Base-by-base conservation (phyloP, 2,797 vertebrate species). In the Oreochromis grahami region DNA sequence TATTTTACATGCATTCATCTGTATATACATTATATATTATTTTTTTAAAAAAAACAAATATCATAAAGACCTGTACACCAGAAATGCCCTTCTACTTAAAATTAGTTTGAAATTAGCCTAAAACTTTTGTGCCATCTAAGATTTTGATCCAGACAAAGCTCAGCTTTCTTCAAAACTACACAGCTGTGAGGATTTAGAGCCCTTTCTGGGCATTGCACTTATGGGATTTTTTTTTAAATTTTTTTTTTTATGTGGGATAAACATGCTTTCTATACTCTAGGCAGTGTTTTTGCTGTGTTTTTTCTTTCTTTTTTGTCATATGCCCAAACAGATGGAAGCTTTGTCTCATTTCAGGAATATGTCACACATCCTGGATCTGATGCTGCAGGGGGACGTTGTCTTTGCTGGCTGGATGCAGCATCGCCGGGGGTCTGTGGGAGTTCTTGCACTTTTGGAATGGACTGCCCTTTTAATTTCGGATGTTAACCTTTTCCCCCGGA, bases 41-140 rank as follows among this genome's bases (percentile, higher is more conserved):
- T 24, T 24, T 24, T 24, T 24, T 24, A 24, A 24, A 24, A 87
- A n/a, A n/a, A 81, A 84, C 77, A 68, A 15, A 81, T 90, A 93
- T 93, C 84, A 89, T 94, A 88, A 95, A 89, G n/a, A 92, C 88
- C 83, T 94, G 82, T 93, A 95, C 92, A 95, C 32, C 76, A n/a
- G 79, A 85, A 76, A 82, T 51, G 2, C 12, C 19, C 5, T 43
- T 52, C 45, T 38, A 86, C 58, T 78, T 80, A 17, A 85, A 81
- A 89, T 89, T 29, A 17, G 32, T 80, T 70, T 50, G 26, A 76
- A 84, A 60, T 52, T 48, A 29, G 36, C 58, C 84, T 55, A 55
- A 77, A 87, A 52, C 10, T 80, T 77, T 92, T 82, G 82, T 87
- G 84, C 55, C 77, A 51, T 82, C 56, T 82, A 50, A 68, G 51